These are phyloP conservation scores for Drosophila pegasa DNA, from an alignment of 2,888 invertebrate species.

Conservation along the genomic window DNA sequence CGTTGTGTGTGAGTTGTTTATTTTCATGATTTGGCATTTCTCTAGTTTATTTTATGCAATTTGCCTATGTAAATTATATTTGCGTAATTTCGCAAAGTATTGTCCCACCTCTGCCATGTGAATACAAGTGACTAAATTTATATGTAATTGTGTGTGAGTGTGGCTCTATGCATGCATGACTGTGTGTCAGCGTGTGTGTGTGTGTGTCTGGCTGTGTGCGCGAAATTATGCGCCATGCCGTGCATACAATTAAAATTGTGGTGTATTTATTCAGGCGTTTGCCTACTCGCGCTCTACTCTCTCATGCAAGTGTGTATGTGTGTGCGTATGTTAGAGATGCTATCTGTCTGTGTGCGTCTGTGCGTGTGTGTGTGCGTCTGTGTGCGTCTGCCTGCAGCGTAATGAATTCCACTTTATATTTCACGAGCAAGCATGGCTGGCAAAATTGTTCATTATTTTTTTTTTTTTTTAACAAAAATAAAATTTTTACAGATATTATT, in stretches of 20 bases:
- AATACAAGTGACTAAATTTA: slow-evolving; percentile 32
- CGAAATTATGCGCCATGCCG: slow-evolving; percentile 51
- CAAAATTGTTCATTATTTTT: too few species aligned
- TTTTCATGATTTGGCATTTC: slow-evolving; percentile 28
- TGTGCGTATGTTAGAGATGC: slow-evolving; percentile 5
- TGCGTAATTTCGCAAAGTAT: slow-evolving; percentile 51
- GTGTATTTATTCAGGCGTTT: slow-evolving; percentile 55
- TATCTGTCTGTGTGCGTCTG: background rate
- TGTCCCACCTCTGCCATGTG: slow-evolving; percentile 39
- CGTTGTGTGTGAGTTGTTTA: background rate
- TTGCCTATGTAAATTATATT: slow-evolving; percentile 59
- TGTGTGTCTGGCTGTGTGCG: slow-evolving; percentile 20
- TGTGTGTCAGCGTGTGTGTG: slow-evolving; percentile 3
- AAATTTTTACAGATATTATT: slow-evolving; percentile 4
- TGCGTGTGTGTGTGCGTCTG: slow-evolving; percentile 7
- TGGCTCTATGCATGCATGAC: background rate
- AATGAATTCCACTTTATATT: slow-evolving; percentile 45
- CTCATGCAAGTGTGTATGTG: slow-evolving; percentile 2
- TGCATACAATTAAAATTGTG: slow-evolving; percentile 56
- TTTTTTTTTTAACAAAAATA: slow-evolving; percentile 3
- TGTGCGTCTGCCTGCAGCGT: slow-evolving; percentile 19
- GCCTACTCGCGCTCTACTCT: slow-evolving; percentile 22
- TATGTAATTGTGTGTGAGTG: slow-evolving; percentile 8
- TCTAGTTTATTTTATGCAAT: slow-evolving; percentile 49
- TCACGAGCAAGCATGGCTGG: slow-evolving; percentile 6